Evolutionary conservation across 2,888 invertebrate species (phyloP), one percentile per base, ranked within the genome.

Genomic region (Busseola fusca): DNA sequence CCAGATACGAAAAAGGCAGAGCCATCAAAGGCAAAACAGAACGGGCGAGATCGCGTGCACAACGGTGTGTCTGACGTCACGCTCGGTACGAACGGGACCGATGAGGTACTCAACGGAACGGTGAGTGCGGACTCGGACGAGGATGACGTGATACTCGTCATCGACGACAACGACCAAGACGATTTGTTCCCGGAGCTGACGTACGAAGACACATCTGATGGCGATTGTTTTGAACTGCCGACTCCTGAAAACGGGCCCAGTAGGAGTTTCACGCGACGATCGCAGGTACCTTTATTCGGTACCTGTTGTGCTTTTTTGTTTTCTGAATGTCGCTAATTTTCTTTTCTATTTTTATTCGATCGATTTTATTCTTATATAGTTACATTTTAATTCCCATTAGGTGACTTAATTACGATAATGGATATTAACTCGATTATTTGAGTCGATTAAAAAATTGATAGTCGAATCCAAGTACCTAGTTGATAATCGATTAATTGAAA

Each of bases 111-210:
- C 52, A 89, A 89, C 81, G 90, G 90, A 86, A 89, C 90, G 87
- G 91, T 91, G 88, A 94, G 92, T 90, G 91, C 89, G 72, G 90
- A 89, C 65, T 88, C 90, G 54, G 90, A 88, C 54, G 91, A 90
- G 62, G 90, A 89, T 62, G 90, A 90, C 73, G 91, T 85, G 76
- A 87, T 87, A 84, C 88, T 90, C 79, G 89, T 93, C 73, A 88
- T 89, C 65, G 88, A 90, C 64, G 92, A 92, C 84, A 90, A 88
- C 60, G 92, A 92, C 69, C 87, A 88, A 27, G 95, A 95, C 86
- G 95, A 95, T 76, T 84, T 93, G 89, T 96, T 94, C 90, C 96
- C 96, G 62, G 96, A 96, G 86, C 90, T 96, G 74, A 88, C 94
- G 52, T 96, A 96, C 81, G 95, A 94, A 65, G 95, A 95, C 66